Base-by-base conservation (phyloP, 2,797 vertebrate species). In the Syndactyla subalaris region DNA sequence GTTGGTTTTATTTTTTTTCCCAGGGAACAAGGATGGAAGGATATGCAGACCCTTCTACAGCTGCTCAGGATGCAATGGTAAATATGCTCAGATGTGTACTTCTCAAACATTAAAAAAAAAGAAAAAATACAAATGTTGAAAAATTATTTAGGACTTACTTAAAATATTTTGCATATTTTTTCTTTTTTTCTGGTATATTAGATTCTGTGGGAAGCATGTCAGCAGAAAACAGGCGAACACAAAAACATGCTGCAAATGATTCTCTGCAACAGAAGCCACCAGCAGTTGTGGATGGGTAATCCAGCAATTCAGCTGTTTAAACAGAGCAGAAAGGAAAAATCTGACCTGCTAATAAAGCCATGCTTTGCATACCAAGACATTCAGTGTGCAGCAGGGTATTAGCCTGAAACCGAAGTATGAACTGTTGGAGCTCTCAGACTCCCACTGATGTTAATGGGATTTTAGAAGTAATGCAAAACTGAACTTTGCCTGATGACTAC, bases 191-290 rank as follows among this genome's bases (percentile, higher is more conserved):
- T 82, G 49, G 26, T 70, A 7, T 88, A 88, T 45, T 94, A 98
- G 98, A 96, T 98, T 88, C 95, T 98, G 10, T 98, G 98, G 98
- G 98, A 98, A 95, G 98, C 98, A 34, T 98, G 98, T 66, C 98
- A 98, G 92, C 96, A 70, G 85, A 98, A 97, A 93, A 98, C 98
- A 9, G 98, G 97, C 7, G 98, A 98, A 58, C 97, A 98, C 93
- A 98, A 98, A 95, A 98, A 95, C 55, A 95, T 98, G 97, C 94
- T 98, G 76, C 98, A 98, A 92, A 97, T 98, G 97, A 97, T 98
- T 66, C 94, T 98, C 71, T 98, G 98, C 92, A 98, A 97, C 95
- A 98, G 96, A 96, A 98, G 98, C 52, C 96, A 94, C 73, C 97
- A 98, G 82, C 98, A 98, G 84, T 76, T 98, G 78, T 98, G 98